Conservation (phyloP, 2,888 invertebrate species). For the Cryptophagus acutangulus region DNA sequence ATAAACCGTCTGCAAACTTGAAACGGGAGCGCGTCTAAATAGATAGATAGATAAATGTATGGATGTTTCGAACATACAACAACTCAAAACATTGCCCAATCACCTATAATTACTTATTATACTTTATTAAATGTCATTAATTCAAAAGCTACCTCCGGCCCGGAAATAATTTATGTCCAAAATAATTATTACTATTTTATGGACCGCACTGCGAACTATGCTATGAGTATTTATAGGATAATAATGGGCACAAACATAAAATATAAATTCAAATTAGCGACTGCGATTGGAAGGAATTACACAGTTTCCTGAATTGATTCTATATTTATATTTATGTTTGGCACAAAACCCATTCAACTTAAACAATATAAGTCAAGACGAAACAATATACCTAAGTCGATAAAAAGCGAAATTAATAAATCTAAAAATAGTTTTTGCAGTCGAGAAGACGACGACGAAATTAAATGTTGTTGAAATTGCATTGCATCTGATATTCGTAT, state of each 20-base stretch:
- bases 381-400: no score
- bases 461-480: no score
- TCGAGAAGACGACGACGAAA: neutral
- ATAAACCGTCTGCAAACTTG: slow-evolving; percentile 15
- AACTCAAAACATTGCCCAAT: slow-evolving; percentile 2
- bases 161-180: slow-evolving; percentile 16
- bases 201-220: slow-evolving; percentile 18
- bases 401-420: neutral
- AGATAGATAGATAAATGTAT: slow-evolving; percentile 18
- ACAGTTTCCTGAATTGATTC: slow-evolving; percentile 11
- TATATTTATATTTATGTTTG: slow-evolving; percentile 8
- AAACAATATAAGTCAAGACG: no score
- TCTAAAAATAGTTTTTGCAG: neutral
- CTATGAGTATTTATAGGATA: slow-evolving; percentile 23
- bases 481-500: no score
- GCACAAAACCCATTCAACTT: slow-evolving; percentile 6
- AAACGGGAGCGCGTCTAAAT: slow-evolving; percentile 19
- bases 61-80: neutral
- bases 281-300: slow-evolving; percentile 13
- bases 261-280: slow-evolving; percentile 19
- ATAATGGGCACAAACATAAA: slow-evolving; percentile 15
- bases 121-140: slow-evolving; percentile 17
- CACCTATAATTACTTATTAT: slow-evolving; percentile 16
- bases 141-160: slow-evolving; percentile 13
- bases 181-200: slow-evolving; percentile 23